phyloP scores from a whole-genome alignment of 2,888 invertebrate species.

The Ctenicera cuprea region DNA sequence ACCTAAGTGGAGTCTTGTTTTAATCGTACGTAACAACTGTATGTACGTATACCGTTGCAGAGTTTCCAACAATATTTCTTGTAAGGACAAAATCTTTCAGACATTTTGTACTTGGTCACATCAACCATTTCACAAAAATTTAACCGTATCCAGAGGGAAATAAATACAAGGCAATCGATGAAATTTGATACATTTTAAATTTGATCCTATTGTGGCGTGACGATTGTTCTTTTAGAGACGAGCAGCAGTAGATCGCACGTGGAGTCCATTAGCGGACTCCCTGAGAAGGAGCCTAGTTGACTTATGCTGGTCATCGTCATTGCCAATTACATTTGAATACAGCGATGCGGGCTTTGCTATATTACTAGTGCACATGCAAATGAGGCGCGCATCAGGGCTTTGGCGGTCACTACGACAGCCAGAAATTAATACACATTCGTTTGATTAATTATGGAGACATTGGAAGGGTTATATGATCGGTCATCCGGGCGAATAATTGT shows the following conservation, averaged over 20 bases:
- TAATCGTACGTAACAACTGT: too few species aligned
- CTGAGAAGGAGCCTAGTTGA: constrained; percentile 60
- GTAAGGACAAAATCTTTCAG: too few species aligned
- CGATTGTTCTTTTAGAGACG: constrained; percentile 35
- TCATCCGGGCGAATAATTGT: constrained; percentile 37
- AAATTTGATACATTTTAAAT: constrained; percentile 30
- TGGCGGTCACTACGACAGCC: constrained; percentile 66
- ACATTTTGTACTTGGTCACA: too few species aligned
- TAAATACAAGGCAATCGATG: not conserved
- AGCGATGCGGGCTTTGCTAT: constrained; percentile 67
- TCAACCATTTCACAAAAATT: not conserved
- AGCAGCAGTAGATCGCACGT: constrained; percentile 58
- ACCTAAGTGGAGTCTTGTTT: too few species aligned
- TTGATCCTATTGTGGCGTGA: constrained; percentile 38
- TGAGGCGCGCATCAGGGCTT: constrained; percentile 64
- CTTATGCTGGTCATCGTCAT: constrained; percentile 69
- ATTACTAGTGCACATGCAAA: constrained; percentile 67
- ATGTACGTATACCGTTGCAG: too few species aligned
- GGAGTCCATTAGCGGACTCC: constrained; percentile 63
- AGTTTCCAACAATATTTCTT: too few species aligned
- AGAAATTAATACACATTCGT: constrained; percentile 66
- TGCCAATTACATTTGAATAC: constrained; percentile 68
- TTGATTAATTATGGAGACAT: constrained; percentile 65
- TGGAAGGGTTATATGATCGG: constrained; percentile 27
- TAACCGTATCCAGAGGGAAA: not conserved